A percentile compares a stretch with the other conserved stretches of the same genome.
Conservation (phyloP, 2,888 invertebrate species). For the Drosophila glabriapex region DNA sequence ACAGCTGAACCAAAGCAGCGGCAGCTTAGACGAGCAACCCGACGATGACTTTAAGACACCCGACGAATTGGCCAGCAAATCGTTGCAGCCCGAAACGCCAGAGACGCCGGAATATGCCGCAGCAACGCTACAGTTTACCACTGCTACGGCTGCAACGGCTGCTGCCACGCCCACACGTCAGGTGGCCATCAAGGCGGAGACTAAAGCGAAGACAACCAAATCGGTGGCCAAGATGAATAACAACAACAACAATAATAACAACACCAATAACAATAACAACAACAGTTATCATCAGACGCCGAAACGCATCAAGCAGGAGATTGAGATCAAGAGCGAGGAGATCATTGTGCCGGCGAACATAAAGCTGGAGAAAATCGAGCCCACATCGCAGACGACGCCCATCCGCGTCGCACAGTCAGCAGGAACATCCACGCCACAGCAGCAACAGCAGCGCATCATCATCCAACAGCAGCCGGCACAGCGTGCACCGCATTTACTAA, state of each 20-base stretch:
- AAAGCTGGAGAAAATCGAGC: conserved; percentile 81
- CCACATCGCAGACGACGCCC: conserved; percentile 48
- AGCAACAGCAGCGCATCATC: conserved; percentile 53
- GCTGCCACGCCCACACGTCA: conserved; percentile 26
- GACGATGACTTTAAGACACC: conserved; percentile 63
- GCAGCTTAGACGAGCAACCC: conserved; percentile 65
- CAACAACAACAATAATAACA: conserved; percentile 63
- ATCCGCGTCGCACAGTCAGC: conserved; percentile 22
- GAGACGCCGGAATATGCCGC: conserved; percentile 93
- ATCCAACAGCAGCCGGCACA: conserved; percentile 69
- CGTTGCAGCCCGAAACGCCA: conserved; percentile 86
- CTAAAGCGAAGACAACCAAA: conserved; percentile 57
- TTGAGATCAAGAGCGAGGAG: conserved; percentile 84
- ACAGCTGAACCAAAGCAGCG: conserved; percentile 63
- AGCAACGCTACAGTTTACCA: conserved; percentile 89
- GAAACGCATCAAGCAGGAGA: conserved; percentile 83
- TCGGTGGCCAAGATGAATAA: conserved; percentile 58
- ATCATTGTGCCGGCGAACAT: conserved; percentile 82
- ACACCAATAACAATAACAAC: conserved; percentile 62
- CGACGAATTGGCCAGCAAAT: conserved; percentile 68
- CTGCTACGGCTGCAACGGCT: conserved; percentile 9
- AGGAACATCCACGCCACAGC: conserved; percentile 21
- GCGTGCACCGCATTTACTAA: conserved; percentile 52
- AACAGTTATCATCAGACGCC: conserved; percentile 75
- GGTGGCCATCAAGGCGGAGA: conserved; percentile 25